Conservation (phyloP, 2,888 invertebrate genomes). For the Crossocerus cetratus region DNA sequence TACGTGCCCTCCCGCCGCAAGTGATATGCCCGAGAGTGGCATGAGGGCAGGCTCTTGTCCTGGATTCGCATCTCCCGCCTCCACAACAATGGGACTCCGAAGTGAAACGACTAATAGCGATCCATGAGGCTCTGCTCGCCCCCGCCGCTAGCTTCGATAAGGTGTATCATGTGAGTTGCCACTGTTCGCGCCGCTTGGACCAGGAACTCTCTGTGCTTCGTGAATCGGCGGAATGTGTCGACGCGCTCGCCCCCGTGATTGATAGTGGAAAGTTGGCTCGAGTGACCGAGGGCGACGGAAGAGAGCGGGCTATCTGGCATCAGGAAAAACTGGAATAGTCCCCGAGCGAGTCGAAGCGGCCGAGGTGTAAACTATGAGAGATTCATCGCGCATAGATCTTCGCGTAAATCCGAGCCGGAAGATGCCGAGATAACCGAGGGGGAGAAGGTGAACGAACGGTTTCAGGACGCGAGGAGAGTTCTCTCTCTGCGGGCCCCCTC, state of each 20-base stretch:
- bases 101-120: constrained; percentile 21
- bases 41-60: neutral
- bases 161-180: no score
- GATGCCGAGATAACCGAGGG: constrained; percentile 48
- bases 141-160: no score
- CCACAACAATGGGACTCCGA: neutral
- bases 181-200: no score
- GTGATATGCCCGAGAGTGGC: neutral
- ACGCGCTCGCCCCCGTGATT: no score
- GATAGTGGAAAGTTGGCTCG: no score
- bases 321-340: constrained; percentile 35
- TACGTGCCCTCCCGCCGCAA: neutral
- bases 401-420: constrained; percentile 36
- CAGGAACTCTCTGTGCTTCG: neutral
- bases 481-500: constrained; percentile 26
- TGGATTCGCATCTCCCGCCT: neutral
- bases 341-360: neutral
- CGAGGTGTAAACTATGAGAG: constrained; percentile 45
- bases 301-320: constrained; percentile 21
- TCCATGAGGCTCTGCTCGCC: neutral
- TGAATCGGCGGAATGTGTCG: neutral
- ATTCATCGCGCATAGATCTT: constrained; percentile 52
- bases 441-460: constrained; percentile 45
- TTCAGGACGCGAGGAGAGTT: constrained; percentile 24
- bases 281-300: neutral